Evolutionary conservation across 2,113 vertebrate genomes (phyloP).

Genomic region (Poicephalus meyeri): DNA sequence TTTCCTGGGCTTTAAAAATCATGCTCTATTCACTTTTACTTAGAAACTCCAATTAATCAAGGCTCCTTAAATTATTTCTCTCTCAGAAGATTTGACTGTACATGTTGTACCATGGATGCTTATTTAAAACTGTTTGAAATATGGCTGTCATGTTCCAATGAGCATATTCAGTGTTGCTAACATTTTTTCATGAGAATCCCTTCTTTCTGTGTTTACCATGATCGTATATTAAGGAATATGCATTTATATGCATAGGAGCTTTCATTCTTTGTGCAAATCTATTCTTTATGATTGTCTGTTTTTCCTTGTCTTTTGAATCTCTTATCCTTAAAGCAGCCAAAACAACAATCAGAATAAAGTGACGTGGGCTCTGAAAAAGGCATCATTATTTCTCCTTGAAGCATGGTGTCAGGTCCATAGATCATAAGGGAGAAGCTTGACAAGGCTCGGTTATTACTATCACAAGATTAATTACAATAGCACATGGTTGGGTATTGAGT

Average conservation of each 20-base stretch:
- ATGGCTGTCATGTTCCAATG: background rate
- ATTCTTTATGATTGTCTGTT: background rate
- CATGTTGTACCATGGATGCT: background rate
- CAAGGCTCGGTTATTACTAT: slow-evolving; percentile 66
- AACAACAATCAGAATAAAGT: slow-evolving; percentile 35
- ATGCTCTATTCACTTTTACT: background rate
- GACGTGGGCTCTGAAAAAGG: slow-evolving; percentile 30
- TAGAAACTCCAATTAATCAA: background rate
- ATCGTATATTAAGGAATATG: background rate
- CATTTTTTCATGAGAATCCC: background rate
- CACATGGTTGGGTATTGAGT: slow-evolving; percentile 40
- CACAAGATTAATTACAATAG: slow-evolving; percentile 66
- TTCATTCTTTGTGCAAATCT: background rate
- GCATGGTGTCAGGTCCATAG: slow-evolving; percentile 54
- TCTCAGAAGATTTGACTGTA: background rate
- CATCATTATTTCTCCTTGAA: slow-evolving; percentile 64
- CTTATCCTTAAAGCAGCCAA: background rate
- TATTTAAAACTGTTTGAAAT: background rate
- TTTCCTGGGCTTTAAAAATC: background rate
- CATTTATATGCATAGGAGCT: background rate
- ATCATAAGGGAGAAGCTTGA: slow-evolving; percentile 59
- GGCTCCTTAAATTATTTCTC: background rate
- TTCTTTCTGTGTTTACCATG: background rate
- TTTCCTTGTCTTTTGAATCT: background rate
- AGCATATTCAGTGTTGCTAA: background rate